These are phyloP conservation scores for Cryptus viduatorius DNA, from an alignment of 2,888 invertebrate species.

Conservation along the genomic window DNA sequence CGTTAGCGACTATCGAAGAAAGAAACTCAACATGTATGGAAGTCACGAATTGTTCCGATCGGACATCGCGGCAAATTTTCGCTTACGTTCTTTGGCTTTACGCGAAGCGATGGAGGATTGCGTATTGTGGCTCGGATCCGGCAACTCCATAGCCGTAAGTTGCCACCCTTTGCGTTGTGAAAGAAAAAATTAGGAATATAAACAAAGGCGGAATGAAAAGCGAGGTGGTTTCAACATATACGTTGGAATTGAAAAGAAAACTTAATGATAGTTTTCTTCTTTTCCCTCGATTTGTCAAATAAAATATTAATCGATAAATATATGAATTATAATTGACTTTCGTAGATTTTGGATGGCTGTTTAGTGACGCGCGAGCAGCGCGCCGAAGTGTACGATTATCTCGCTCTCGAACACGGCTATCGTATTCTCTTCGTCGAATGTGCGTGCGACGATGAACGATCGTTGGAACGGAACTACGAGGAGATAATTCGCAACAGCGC, in stretches of 20 bases:
- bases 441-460: conserved; percentile 92
- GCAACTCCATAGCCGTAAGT: conserved; percentile 93
- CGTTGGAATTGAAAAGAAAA: too few species aligned
- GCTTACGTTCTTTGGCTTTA: conserved; percentile 93
- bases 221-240: too few species aligned
- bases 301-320: background rate
- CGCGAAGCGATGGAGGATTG: conserved; percentile 95
- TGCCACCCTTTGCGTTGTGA: background rate
- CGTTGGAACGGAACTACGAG: conserved; percentile 90
- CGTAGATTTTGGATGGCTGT: conserved; percentile 95
- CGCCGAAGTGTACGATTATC: conserved; percentile 91
- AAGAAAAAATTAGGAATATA: conserved; percentile 9
- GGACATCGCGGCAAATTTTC: conserved; percentile 93
- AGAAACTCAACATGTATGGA: conserved; percentile 92
- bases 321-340: background rate
- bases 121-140: conserved; percentile 91
- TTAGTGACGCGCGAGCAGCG: conserved; percentile 94
- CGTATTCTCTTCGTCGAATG: conserved; percentile 97
- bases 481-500: conserved; percentile 95
- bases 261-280: too few species aligned
- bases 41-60: conserved; percentile 95
- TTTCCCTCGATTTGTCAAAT: background rate
- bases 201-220: too few species aligned
- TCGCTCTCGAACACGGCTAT: conserved; percentile 90
- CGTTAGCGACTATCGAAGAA: conserved; percentile 95